phyloP scores from a whole-genome alignment of 2,797 vertebrate genomes.

The Agapornis canus region DNA sequence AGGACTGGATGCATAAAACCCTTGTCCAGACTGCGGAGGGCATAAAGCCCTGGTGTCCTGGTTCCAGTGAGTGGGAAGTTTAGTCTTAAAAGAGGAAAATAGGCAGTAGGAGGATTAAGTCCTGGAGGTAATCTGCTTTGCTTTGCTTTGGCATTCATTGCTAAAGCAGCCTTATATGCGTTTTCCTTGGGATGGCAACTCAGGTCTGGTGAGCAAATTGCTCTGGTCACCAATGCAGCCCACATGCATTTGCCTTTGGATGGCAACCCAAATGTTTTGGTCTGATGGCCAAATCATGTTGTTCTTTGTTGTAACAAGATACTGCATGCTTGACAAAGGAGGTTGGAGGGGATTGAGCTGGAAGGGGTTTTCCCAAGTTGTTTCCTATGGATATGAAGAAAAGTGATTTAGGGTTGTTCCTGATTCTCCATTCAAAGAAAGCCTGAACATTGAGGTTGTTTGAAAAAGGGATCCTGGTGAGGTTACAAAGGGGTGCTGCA shows the following conservation, averaged over 20 bases:
- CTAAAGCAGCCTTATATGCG: accelerated
- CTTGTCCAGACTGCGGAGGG: neutral
- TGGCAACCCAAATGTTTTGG: neutral
- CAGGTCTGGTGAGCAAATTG: neutral
- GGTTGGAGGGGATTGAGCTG: neutral
- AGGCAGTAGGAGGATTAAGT: neutral
- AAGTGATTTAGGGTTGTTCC: neutral
- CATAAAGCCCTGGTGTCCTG: neutral
- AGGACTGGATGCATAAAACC: neutral
- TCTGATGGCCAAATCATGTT: neutral
- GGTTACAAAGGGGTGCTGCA: neutral
- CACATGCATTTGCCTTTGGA: neutral
- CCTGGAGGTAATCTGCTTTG: neutral
- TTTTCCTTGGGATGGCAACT: neutral
- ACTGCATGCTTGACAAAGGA: neutral
- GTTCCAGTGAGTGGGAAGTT: neutral
- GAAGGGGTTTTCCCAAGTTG: neutral
- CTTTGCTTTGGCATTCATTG: neutral
- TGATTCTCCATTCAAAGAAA: neutral
- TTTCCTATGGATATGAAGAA: neutral
- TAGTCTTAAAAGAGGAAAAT: neutral
- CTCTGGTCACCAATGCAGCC: neutral
- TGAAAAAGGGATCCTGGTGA: neutral
- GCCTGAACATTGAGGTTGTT: accelerated
- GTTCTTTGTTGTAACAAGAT: neutral